Base-by-base conservation (phyloP, 2,797 vertebrate genomes). In the Morelia viridis region DNA sequence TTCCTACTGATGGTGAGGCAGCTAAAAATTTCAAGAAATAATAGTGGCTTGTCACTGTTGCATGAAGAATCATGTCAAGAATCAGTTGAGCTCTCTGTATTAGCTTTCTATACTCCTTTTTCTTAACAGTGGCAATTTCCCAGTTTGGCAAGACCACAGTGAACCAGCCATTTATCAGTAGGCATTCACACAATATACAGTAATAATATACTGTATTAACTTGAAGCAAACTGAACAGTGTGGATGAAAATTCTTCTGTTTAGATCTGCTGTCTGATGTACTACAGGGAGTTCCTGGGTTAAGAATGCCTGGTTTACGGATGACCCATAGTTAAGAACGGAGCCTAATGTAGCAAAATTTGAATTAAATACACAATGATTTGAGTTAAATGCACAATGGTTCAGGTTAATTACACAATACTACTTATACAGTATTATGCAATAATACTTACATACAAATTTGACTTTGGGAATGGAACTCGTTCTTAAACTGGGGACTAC, bases 161-260 rank as follows among this genome's bases (percentile, higher is more conserved):
- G 91, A 91, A 92, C 90, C 95, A 96, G 94, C 95, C 92, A 90
- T 94, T 95, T 96, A 94, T 95, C 94, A 94, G 85, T 95, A 93
- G n/a, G 71, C 76, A 92, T 96, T 96, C 94, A 58, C 88, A 90
- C 15, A 93, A 76, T 95, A 94, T 64, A 92, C 92, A 94, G 41
- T 41, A 41, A 93, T 17, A 56, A 56, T 24, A 35, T 56, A 80
- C 71, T 80, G 71, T 19, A 9, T 91, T 95, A 90, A 92, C 88
- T 94, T 94, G 60, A 91, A 53, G 57, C 31, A 84, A 93, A 94
- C 53, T 22, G 65, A 0, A 1, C 35, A 19, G 50, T 56, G 90
- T 15, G 56, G 89, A 88, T 94, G 94, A 85, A 93, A 95, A 96
- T 96, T 91, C 94, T 92, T 92, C 94, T 94, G 80, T 60, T 56